Conservation (phyloP, 2,888 invertebrate genomes). For the Coremacera marginata region DNA sequence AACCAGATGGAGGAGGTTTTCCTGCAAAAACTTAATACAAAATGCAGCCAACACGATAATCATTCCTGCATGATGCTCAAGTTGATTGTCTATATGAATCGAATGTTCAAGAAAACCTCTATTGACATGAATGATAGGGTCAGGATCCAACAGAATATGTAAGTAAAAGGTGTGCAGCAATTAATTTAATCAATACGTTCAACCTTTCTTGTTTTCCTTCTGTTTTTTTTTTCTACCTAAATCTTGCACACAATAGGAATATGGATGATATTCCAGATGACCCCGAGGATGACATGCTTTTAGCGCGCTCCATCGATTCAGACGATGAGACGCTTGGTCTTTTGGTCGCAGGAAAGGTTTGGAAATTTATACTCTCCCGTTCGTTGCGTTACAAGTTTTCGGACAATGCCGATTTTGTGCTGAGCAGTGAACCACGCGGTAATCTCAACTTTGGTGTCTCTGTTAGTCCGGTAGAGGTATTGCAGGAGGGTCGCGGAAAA, state of each 20-base stretch:
- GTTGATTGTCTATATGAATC: constrained; percentile 84
- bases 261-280: constrained; percentile 67
- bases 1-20: constrained; percentile 77
- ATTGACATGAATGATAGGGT: constrained; percentile 83
- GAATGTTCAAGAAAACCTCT: constrained; percentile 82
- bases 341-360: constrained; percentile 80
- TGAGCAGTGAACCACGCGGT: constrained; percentile 78
- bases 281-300: constrained; percentile 73
- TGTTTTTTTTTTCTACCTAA: constrained; percentile 3
- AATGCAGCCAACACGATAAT: constrained; percentile 82
- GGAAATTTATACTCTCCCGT: constrained; percentile 81
- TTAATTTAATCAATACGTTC: not conserved
- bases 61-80: constrained; percentile 87
- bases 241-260: constrained; percentile 52
- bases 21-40: constrained; percentile 80
- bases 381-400: constrained; percentile 83
- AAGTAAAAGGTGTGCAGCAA: constrained; percentile 40
- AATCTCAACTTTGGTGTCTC: constrained; percentile 76
- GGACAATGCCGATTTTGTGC: constrained; percentile 83
- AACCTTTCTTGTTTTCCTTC: not conserved
- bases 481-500: constrained; percentile 78
- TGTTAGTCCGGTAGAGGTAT: constrained; percentile 73
- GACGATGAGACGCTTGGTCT: constrained; percentile 75
- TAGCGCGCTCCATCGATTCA: constrained; percentile 70
- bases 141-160: constrained; percentile 81